These are phyloP conservation scores for Limnodromus scolopaceus DNA, from an alignment of 2,797 vertebrate species.

Conservation along the genomic window DNA sequence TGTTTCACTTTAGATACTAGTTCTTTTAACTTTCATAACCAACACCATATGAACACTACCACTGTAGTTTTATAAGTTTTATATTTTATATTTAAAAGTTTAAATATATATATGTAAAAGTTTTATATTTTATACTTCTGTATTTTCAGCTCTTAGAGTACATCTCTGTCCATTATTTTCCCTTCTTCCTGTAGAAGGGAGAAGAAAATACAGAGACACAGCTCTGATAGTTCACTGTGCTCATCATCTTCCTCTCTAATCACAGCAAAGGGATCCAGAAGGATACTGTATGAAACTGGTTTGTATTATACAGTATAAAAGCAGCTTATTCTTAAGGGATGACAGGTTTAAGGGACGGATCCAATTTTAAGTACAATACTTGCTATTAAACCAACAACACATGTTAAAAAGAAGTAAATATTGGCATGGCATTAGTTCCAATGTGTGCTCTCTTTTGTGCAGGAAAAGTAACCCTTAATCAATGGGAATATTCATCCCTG, in stretches of 20 bases:
- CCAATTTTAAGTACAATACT: not conserved
- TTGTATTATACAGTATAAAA: not conserved
- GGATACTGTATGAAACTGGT: not conserved
- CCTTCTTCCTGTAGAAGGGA: not conserved
- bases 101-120: too few species aligned
- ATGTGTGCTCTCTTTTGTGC: not conserved
- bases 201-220: not conserved
- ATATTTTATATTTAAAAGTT: too few species aligned
- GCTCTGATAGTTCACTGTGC: not conserved
- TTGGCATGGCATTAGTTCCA: not conserved
- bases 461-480: not conserved
- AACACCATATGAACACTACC: not conserved
- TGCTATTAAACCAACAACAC: not conserved
- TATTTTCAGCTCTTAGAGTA: not conserved
- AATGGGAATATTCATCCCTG: not conserved
- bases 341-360: not conserved
- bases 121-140: not conserved
- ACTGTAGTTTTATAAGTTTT: too few species aligned
- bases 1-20: not conserved
- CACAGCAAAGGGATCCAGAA: not conserved
- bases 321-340: not conserved
- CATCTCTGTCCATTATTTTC: not conserved
- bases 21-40: not conserved
- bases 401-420: not conserved
- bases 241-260: not conserved